Percentiles rank a stretch among this genome's conserved stretches.
phyloP scores from a whole-genome alignment of 2,113 vertebrate species.

The Dolichotis patagonum region DNA sequence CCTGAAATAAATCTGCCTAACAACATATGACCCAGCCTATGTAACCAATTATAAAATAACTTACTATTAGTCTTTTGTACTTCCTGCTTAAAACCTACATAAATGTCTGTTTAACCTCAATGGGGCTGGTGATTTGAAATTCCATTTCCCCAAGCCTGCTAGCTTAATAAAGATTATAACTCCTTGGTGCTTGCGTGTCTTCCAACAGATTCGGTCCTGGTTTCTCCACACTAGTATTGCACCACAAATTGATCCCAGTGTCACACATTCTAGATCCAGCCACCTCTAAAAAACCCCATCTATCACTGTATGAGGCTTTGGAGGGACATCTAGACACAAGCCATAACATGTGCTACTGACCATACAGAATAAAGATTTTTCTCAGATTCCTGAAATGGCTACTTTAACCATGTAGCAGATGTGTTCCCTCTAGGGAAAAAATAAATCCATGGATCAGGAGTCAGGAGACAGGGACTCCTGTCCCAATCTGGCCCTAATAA shows the following conservation, averaged over 20 bases:
- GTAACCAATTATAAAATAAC: too few relatives aligned
- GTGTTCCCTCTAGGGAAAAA: background rate
- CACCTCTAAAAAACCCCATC: background rate
- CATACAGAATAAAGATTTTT: background rate
- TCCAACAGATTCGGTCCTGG: too few relatives aligned
- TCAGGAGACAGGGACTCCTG: background rate
- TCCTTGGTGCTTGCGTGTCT: too few relatives aligned
- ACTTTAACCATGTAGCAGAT: background rate
- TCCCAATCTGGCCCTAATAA: background rate
- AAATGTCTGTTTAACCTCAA: too few relatives aligned
- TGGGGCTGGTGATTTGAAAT: too few relatives aligned
- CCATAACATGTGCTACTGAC: background rate
- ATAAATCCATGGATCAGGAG: background rate
- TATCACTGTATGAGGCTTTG: background rate
- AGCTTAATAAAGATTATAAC: too few relatives aligned
- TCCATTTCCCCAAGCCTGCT: too few relatives aligned
- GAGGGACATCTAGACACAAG: background rate
- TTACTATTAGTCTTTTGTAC: too few relatives aligned
- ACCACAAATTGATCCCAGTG: background rate
- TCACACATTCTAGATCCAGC: background rate
- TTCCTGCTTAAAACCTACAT: too few relatives aligned
- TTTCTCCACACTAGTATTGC: background rate
- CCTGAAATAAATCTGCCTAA: too few relatives aligned
- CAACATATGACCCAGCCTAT: too few relatives aligned
- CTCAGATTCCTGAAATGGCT: background rate